Evolutionary conservation across 1,140 invertebrate genomes (phyloP), one percentile per base, ranked within the genome.

Genomic region (Pomacea maculata): DNA sequence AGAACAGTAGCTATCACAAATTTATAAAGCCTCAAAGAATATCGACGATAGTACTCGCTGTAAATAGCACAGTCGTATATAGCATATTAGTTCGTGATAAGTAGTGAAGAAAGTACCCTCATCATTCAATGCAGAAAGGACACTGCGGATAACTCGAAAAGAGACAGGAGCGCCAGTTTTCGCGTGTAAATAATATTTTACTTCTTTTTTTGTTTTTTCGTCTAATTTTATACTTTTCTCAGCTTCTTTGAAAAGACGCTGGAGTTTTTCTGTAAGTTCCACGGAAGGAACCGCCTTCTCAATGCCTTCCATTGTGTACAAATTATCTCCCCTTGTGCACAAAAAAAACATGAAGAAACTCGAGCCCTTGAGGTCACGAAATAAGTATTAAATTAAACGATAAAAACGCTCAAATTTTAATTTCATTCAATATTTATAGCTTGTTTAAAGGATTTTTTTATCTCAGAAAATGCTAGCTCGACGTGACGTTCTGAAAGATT

Each of bases 131-230:
- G 61, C 65, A 70, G 80, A 70, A 80, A 82, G 82, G 17, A 84
- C 81, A 79, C 65, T 70, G 71, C 80, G 79, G 7, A 88, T 78
- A n/a, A 87, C 67, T 67, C 75, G 78, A 82, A 86, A 87, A 11
- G 86, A 83, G 65, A 88, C 83, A 14, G 79, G 72, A 17, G 65
- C 34, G 5, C 61, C 54, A n/a, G 83, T 74, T 74, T 81, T 82
- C 65, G 75, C 82, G 4, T 79, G 67, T 54, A 73, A 63, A 78
- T 64, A 78, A 17, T 81, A 57, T n/a, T 73, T 57, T 25, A 81
- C 73, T 65, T 83, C 84, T 76, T 79, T 82, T 14, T 68, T 80
- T 29, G 76, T 67, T 9, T 61, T 76, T 63, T 78, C 79, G 52
- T 78, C 74, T 6, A 75, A 75, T 17, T 81, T 68, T 19, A 75